Evolutionary conservation across 2,113 vertebrate species (phyloP), one percentile per base, ranked within the genome.

Genomic region (Melanostigma gelatinosum): DNA sequence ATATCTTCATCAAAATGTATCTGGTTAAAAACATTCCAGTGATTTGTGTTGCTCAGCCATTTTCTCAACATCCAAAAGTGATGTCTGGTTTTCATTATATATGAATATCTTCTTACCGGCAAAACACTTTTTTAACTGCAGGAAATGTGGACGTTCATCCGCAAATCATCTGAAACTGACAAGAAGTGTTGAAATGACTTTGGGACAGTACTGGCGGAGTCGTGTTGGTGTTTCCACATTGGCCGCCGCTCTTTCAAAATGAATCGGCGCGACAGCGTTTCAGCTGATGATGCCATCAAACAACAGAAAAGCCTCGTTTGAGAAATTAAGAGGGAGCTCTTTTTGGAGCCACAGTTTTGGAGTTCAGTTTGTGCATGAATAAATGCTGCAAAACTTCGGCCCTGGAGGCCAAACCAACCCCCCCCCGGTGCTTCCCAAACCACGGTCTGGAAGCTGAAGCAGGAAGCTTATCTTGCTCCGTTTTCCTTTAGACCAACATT

Each of bases 161-260:
- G 89, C 77, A 91, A 85, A 90, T 90, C 87, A 88, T 82, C 72
- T 65, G 64, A 79, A 84, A 40, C 66, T 85, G 90, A 82, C 89
- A 32, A 32, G 69, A 71, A 77, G 80, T 78, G 6, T 58, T 67
- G 79, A 81, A 86, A 70, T n/a, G 75, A 89, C 85, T 10, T 57
- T 22, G 65, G 64, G 60, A 65, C 46, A 24, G 29, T 44, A 24
- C 55, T 52, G 66, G 66, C 80, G 72, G 38, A 38, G 42, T 44
- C 3, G 46, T 13, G 54, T 55, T 24, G 2, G 54, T 4, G n/a
- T 12, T 24, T 55, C 54, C 50, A 4, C 54, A 13, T 13, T 27
- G 27, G 27, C 13, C 27, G 5, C 4, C 12, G 57, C 4, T 6
- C 4, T 57, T 57, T 57, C 11, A 27, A 13, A 57, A 58, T 15